Conservation (phyloP, 1,140 invertebrate genomes). For the Apis dorsata region DNA sequence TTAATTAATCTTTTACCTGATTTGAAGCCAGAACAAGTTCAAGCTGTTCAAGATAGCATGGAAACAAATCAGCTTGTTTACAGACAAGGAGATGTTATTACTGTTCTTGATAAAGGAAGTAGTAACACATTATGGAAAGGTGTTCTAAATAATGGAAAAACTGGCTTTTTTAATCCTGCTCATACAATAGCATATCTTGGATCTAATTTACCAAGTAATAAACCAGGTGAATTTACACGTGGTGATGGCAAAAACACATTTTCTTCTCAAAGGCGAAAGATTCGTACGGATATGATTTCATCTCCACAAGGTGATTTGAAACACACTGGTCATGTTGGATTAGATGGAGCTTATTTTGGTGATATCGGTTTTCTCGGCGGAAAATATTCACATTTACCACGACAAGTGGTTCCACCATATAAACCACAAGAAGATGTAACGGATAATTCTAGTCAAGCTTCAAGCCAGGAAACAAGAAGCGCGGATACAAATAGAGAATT, state of each 20-base stretch:
- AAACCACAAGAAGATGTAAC: conserved; percentile 89
- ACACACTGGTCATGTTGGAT: conserved; percentile 96
- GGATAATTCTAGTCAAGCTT: conserved; percentile 77
- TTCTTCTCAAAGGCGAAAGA: conserved; percentile 84
- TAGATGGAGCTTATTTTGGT: conserved; percentile 98
- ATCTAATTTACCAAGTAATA: conserved; percentile 87
- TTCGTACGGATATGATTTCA: conserved; percentile 96
- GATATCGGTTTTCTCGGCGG: conserved; percentile 93
- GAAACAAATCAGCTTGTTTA: conserved; percentile 89
- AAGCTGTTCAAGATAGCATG: conserved; percentile 83
- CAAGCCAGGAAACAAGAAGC: conserved; percentile 76
- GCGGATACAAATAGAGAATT: conserved; percentile 76
- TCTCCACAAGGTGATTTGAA: conserved; percentile 97
- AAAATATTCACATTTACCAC: conserved; percentile 89
- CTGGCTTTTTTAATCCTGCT: conserved; percentile 93
- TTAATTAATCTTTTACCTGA: conserved; percentile 90
- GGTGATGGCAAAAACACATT: conserved; percentile 81
- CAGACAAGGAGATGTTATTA: conserved; percentile 94
- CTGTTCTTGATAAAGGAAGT: conserved; percentile 93
- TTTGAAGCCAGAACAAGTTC: conserved; percentile 94
- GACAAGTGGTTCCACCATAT: conserved; percentile 93
- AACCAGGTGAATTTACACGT: conserved; percentile 82
- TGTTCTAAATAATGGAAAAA: conserved; percentile 90
- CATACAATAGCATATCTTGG: conserved; percentile 93
- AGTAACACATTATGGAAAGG: conserved; percentile 89